Evolutionary conservation across 2,888 invertebrate genomes (phyloP).

Genomic region (Fissipunctia ypsillon): DNA sequence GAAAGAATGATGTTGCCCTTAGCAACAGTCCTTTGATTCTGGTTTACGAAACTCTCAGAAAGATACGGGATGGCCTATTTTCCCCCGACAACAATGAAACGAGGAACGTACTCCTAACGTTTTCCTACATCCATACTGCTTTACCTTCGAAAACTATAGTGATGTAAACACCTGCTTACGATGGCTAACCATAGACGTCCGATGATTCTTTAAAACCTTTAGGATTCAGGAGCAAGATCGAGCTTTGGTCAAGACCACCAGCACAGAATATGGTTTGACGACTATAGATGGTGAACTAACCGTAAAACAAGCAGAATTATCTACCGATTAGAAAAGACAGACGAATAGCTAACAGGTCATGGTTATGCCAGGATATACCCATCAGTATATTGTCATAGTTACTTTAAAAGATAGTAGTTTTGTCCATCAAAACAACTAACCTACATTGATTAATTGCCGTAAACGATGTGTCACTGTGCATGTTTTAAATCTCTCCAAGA

Average conservation of each 20-base stretch:
- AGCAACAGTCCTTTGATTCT: background rate
- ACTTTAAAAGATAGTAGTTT: background rate
- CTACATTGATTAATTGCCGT: background rate
- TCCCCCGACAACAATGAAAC: background rate
- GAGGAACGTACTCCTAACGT: background rate
- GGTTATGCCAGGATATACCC: background rate
- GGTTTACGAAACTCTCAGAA: background rate
- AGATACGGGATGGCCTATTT: background rate
- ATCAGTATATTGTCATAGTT: background rate
- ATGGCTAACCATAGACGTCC: background rate
- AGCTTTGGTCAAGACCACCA: background rate
- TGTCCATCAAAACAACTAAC: background rate
- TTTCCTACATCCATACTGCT: background rate
- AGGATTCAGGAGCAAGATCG: background rate
- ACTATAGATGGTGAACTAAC: background rate
- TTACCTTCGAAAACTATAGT: background rate
- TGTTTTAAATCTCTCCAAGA: conserved; percentile 15
- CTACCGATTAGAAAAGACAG: background rate
- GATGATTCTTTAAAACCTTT: background rate
- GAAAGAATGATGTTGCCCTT: background rate
- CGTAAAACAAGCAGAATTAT: background rate
- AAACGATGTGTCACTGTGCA: background rate
- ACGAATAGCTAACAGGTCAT: too few species aligned
- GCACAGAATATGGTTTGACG: background rate
- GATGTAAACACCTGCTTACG: background rate